Base-by-base conservation (phyloP, 1,140 invertebrate species). In the Drosophila sechellia region DNA sequence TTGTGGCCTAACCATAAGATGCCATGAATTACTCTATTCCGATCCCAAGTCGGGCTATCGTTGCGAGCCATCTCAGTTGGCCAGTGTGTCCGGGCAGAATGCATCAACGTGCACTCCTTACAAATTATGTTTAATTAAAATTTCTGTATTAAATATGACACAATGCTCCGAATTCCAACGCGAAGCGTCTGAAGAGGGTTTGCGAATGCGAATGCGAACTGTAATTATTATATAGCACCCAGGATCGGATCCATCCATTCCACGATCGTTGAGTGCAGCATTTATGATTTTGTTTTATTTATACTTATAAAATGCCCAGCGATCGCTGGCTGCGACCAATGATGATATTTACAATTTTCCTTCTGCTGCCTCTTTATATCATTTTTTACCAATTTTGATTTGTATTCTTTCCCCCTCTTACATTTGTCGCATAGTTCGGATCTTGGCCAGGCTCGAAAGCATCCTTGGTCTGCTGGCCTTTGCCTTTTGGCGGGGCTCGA, bases 101-200 rank as follows among this genome's bases (percentile, higher is more conserved):
- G 69, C 72, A 53, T 40, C 77, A 73, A 74, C 90, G 90, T 91
- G 89, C 89, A 91, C 53, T 79, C 63, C 79, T 91, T 91, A 91
- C 84, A 90, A 91, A 91, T 90, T 91, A 83, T 89, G 80, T 81
- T 91, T 91, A 91, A 91, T 90, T 91, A 90, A 90, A 91, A 91
- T 90, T 91, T 89, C 73, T 86, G 86, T 91, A 91, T 91, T 91
- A 91, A 91, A 91, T 91, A 91, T 91, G 90, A 90, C 90, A 91
- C 90, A 91, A 91, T 91, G 90, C 90, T 90, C 90, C 87, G 90
- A 91, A 91, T 91, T 91, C 83, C 83, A 77, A 75, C 48, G 76
- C 71, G 77, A 85, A 81, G 77, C 80, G 81, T 63, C 71, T 69
- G 61, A 4, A 46, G 10, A 39, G 13, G 31, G 31, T 22, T n/a